Evolutionary conservation across 64 coral and sea anemone species (phyloP).

Genomic region (Stylophora pistillata): DNA sequence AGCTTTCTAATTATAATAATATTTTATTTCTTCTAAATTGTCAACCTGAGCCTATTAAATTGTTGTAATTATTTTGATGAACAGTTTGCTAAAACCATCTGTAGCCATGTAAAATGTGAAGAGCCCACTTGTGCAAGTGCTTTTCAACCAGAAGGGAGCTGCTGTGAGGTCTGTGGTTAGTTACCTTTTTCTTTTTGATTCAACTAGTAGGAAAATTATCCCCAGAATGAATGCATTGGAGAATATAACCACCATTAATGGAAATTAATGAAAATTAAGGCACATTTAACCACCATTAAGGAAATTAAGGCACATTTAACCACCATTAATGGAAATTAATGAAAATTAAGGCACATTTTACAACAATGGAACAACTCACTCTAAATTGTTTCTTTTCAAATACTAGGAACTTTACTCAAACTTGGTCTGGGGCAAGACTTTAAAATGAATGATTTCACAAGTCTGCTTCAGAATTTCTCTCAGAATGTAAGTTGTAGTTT

Average conservation of each 20-base stretch:
- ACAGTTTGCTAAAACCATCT: conserved; percentile 27
- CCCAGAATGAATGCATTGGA: too few relatives aligned
- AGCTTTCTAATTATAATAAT: too few relatives aligned
- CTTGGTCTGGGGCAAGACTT: not conserved
- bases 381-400: not conserved
- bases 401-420: conserved; percentile 18
- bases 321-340: too few relatives aligned
- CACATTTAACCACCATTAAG: too few relatives aligned
- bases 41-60: too few relatives aligned
- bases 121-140: not conserved
- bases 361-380: too few relatives aligned
- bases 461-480: not conserved
- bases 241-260: too few relatives aligned
- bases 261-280: too few relatives aligned
- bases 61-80: not conserved
- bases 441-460: conserved; percentile 8
- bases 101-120: conserved; percentile 11
- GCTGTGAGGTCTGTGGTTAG: conserved; percentile 23
- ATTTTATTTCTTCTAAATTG: too few relatives aligned
- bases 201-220: too few relatives aligned
- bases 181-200: not conserved
- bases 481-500: not conserved
- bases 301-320: too few relatives aligned
- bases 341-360: too few relatives aligned
- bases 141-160: conserved; percentile 35